Conservation (phyloP, 2,888 invertebrate genomes). For the Lissocephala sabroskyi region DNA sequence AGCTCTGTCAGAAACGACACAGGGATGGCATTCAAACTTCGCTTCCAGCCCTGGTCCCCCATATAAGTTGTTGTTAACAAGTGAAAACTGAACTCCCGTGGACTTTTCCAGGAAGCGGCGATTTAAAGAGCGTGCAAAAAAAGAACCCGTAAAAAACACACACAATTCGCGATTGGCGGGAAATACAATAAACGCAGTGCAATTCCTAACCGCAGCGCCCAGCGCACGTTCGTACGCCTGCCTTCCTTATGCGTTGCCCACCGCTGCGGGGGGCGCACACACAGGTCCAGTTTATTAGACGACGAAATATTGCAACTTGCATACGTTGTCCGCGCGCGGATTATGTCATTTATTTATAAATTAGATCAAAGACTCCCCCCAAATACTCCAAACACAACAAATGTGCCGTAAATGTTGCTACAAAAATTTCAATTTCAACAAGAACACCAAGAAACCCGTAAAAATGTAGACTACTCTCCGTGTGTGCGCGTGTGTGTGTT, state of each 20-base stretch:
- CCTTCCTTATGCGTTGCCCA: too few species aligned
- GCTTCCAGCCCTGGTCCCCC: too few species aligned
- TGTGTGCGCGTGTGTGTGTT: slow-evolving; percentile 26
- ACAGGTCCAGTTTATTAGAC: slow-evolving; percentile 50
- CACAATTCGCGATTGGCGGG: too few species aligned
- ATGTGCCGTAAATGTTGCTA: slow-evolving; percentile 41
- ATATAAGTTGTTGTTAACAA: too few species aligned
- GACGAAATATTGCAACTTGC: slow-evolving; percentile 34
- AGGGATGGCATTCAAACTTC: too few species aligned
- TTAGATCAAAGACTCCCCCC: slow-evolving; percentile 35
- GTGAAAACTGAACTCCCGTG: slow-evolving; percentile 62
- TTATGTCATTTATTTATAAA: slow-evolving; percentile 61
- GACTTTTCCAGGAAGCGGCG: slow-evolving; percentile 58
- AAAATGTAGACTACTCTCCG: slow-evolving; percentile 50
- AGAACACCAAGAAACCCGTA: slow-evolving; percentile 38
- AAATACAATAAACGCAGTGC: not conserved
- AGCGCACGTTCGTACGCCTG: slow-evolving; percentile 13
- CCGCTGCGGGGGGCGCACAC: slow-evolving; percentile 24
- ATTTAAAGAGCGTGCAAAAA: slow-evolving; percentile 40
- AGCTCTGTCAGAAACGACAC: too few species aligned
- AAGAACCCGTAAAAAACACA: slow-evolving; percentile 13
- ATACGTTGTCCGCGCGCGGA: slow-evolving; percentile 41
- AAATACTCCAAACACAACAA: slow-evolving; percentile 36
- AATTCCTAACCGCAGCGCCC: not conserved
- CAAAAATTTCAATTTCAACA: too few species aligned